Evolutionary conservation across 2,888 invertebrate species (phyloP).

Genomic region (Caenorhabditis angaria): DNA sequence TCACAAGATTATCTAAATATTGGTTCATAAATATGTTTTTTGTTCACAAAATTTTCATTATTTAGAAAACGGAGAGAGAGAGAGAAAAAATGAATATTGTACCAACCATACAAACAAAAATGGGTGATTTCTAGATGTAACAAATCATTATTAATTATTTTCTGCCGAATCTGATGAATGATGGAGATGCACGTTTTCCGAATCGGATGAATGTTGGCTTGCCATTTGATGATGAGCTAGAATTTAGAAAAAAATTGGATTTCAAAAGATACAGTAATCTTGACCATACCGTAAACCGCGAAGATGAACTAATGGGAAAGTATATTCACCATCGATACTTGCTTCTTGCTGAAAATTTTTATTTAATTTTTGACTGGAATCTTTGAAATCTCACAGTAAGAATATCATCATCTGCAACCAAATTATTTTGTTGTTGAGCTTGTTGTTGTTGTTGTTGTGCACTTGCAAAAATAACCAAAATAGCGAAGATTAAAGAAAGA

Average conservation of each 20-base stretch:
- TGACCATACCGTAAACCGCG: conserved; percentile 33
- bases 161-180: conserved; percentile 46
- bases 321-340: background rate
- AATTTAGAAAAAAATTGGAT: conserved; percentile 2
- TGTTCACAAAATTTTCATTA: background rate
- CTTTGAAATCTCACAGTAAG: conserved; percentile 10
- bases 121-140: background rate
- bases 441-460: conserved; percentile 16
- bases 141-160: conserved; percentile 16
- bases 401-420: conserved; percentile 16
- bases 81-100: conserved; percentile 1
- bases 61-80: background rate
- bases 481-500: conserved; percentile 29
- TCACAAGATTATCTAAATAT: conserved; percentile 15
- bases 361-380: background rate
- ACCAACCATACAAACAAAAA: conserved; percentile 3
- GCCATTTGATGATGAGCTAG: conserved; percentile 36
- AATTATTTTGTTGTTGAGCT: conserved; percentile 12
- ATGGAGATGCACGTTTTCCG: conserved; percentile 38
- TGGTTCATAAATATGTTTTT: background rate
- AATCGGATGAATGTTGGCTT: conserved; percentile 47
- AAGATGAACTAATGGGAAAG: conserved; percentile 23
- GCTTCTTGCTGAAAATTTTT: background rate
- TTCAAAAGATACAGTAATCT: too few relatives aligned
- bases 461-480: conserved; percentile 16